These are phyloP conservation scores for Habrosyne pyritoides DNA, from an alignment of 2,888 invertebrate genomes.

Conservation along the genomic window DNA sequence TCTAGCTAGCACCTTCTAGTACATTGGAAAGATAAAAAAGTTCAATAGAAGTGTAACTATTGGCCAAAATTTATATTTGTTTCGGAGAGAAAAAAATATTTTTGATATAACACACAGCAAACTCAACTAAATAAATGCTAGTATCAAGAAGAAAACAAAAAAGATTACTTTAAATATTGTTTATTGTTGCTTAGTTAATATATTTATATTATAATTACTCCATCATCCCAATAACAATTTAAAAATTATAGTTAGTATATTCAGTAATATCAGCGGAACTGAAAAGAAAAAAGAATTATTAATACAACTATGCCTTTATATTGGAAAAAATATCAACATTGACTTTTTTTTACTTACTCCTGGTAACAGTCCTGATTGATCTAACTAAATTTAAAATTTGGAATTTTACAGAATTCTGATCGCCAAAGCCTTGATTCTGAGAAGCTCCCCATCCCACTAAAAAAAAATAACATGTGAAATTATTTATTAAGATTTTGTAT, in stretches of 20 bases:
- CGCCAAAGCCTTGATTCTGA: constrained; percentile 93
- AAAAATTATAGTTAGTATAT: constrained; percentile 92
- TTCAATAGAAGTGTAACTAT: no score
- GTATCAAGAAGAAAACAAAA: not conserved
- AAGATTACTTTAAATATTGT: not conserved
- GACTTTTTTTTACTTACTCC: constrained; percentile 88
- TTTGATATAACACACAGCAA: no score
- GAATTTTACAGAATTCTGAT: constrained; percentile 92
- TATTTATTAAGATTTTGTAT: no score
- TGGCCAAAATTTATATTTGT: no score
- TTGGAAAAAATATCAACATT: not conserved
- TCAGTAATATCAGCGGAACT: constrained; percentile 98
- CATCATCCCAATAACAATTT: constrained; percentile 93
- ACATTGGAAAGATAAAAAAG: no score
- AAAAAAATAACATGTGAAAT: constrained; percentile 40
- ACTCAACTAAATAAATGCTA: no score
- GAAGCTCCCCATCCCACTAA: constrained; percentile 95
- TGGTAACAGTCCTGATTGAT: constrained; percentile 98
- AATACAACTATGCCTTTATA: not conserved
- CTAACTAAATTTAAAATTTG: constrained; percentile 95
- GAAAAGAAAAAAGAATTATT: constrained; percentile 81
- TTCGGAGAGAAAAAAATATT: no score
- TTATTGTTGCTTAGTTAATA: constrained; percentile 1
- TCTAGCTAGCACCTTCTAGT: no score
- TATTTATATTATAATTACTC: not conserved